These are phyloP conservation scores for Bos javanicus DNA, from an alignment of 2,113 vertebrate genomes.

Conservation along the genomic window DNA sequence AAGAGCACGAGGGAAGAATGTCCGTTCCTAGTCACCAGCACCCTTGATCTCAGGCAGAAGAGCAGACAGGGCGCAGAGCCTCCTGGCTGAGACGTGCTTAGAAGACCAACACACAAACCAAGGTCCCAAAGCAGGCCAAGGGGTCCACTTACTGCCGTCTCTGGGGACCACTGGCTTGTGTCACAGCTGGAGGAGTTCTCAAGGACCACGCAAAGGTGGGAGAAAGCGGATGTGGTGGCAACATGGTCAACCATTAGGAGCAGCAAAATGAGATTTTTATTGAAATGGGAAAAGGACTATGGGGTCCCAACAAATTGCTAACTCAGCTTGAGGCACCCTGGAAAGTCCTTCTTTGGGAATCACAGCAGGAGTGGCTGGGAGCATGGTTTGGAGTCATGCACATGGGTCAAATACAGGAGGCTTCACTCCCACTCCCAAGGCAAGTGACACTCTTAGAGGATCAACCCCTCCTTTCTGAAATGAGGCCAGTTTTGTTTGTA, in stretches of 20 bases:
- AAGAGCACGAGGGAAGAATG: background rate
- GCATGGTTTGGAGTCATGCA: too few relatives aligned
- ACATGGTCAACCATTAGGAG: background rate
- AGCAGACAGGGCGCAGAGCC: background rate
- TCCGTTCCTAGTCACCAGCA: background rate
- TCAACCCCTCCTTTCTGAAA: background rate
- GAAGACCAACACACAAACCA: accelerated
- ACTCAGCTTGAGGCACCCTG: background rate
- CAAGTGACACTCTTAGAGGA: background rate
- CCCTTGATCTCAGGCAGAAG: background rate
- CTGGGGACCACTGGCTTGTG: too few relatives aligned
- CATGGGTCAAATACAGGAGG: background rate
- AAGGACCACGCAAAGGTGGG: background rate
- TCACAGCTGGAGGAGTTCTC: background rate
- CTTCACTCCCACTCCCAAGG: background rate
- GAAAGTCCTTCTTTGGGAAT: background rate
- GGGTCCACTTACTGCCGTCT: background rate
- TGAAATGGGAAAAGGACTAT: background rate
- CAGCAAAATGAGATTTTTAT: background rate
- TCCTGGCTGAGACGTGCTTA: background rate
- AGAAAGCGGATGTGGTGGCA: background rate
- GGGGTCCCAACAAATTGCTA: background rate
- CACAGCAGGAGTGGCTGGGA: too few relatives aligned
- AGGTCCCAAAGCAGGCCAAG: background rate
- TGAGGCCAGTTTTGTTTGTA: background rate